phyloP scores from a whole-genome alignment of 2,888 invertebrate species.

The Orthosia incerta region DNA sequence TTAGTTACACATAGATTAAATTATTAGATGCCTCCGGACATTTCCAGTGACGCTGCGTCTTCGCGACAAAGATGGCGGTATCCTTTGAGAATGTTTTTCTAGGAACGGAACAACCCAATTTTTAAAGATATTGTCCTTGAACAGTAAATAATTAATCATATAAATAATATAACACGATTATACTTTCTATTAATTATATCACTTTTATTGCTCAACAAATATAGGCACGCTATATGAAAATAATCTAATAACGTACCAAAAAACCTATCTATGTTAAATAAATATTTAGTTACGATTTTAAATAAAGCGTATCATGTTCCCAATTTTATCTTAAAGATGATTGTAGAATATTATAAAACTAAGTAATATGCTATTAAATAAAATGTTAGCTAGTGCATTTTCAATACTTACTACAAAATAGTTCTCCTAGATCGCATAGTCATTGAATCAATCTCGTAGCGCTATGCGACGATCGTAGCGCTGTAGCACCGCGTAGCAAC shows the following conservation, averaged over 20 bases:
- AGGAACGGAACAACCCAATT: background rate
- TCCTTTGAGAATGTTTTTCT: no score
- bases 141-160: background rate
- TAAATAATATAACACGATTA: slow-evolving; percentile 1
- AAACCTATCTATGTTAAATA: background rate
- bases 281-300: background rate
- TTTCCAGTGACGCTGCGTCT: no score
- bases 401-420: slow-evolving; percentile 54
- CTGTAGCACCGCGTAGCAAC: slow-evolving; percentile 69
- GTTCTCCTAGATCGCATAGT: slow-evolving; percentile 59
- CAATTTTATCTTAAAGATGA: slow-evolving; percentile 11
- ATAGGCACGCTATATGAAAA: background rate
- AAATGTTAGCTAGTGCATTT: slow-evolving; percentile 45
- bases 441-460: slow-evolving; percentile 79
- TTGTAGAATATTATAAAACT: slow-evolving; percentile 45
- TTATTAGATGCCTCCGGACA: no score
- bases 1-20: no score
- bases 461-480: slow-evolving; percentile 73
- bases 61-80: no score
- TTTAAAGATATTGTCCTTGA: background rate
- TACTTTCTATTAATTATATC: background rate
- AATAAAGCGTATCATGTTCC: background rate
- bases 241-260: no score
- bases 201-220: background rate
- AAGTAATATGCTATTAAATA: slow-evolving; percentile 39